Evolutionary conservation across 2,888 invertebrate species (phyloP), one percentile per base, ranked within the genome.

Genomic region (Agrochola circellaris): DNA sequence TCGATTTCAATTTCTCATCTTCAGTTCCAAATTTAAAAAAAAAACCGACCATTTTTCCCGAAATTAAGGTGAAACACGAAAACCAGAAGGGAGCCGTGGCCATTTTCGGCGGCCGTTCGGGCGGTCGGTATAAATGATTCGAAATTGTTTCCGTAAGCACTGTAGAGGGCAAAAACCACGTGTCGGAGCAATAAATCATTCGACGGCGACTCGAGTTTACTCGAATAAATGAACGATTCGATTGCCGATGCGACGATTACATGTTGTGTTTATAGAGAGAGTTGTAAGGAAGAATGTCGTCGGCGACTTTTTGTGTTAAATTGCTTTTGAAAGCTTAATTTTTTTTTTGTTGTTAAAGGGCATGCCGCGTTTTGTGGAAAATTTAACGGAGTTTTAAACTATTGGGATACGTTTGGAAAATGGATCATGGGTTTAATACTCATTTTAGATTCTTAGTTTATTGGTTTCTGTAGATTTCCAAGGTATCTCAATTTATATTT

Each of bases 161-260:
- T 87, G 90, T 86, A 90, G 89, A 91, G 90, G 90, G 93, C 95
- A 96, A 96, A 96, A 96, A 96, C 93, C 93, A 96, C 95, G 96
- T 96, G 96, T 96, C 93, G 93, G 92, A 90, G 93, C 93, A 95
- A 96, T 96, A 96, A 96, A 96, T 96, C 96, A 96, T 96, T 95
- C 94, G 90, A 81, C 91, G 91, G 93, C 94, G 92, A 94, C 92
- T 93, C 92, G 93, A 93, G 94, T 94, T 94, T 94, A 95, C 95
- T 95, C 95, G 95, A 95, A 95, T 95, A 95, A 95, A 94, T 94
- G 94, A 92, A 93, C 93, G 93, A 94, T 94, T 95, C 95, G 95
- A 95, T 95, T 94, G 94, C 90, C 94, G 94, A 95, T 95, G 93
- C 94, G 90, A 91, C 94, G 93, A 94, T 95, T 95, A 93, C 94